phyloP scores from a whole-genome alignment of 2,888 invertebrate species.

The Tipula confusa region DNA sequence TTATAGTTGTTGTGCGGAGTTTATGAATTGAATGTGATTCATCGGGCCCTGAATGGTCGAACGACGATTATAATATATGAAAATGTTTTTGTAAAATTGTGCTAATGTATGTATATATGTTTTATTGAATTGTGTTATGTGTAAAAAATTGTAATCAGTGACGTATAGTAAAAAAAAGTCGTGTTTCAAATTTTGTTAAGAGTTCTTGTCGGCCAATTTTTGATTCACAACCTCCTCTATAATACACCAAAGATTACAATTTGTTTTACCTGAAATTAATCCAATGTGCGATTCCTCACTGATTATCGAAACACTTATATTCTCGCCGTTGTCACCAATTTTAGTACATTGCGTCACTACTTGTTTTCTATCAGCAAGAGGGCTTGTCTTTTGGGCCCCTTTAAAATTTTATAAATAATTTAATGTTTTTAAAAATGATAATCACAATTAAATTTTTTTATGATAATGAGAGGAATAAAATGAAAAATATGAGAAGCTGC shows the following conservation, averaged over 20 bases:
- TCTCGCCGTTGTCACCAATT: constrained; percentile 45
- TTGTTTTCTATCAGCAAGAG: constrained; percentile 15
- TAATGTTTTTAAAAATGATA: background rate
- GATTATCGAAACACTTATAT: constrained; percentile 54
- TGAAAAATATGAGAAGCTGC: background rate
- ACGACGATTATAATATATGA: too few relatives aligned
- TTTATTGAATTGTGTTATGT: background rate
- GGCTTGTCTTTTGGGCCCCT: constrained; percentile 30
- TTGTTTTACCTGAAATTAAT: constrained; percentile 59
- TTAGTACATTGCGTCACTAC: constrained; percentile 50
- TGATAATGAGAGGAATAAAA: background rate
- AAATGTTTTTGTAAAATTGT: background rate
- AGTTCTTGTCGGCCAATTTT: background rate
- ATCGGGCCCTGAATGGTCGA: constrained; percentile 58
- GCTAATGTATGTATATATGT: background rate
- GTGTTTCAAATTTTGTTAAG: background rate
- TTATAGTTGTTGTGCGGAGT: constrained; percentile 58
- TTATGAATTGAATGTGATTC: constrained; percentile 63
- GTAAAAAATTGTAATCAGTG: background rate
- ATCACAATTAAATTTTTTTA: background rate
- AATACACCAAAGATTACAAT: background rate
- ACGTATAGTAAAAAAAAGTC: background rate
- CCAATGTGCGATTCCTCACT: constrained; percentile 60
- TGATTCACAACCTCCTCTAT: background rate
- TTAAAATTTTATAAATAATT: constrained; percentile 7